Evolutionary conservation across 2,888 invertebrate species (phyloP).

Genomic region (Mesoligia furuncula): DNA sequence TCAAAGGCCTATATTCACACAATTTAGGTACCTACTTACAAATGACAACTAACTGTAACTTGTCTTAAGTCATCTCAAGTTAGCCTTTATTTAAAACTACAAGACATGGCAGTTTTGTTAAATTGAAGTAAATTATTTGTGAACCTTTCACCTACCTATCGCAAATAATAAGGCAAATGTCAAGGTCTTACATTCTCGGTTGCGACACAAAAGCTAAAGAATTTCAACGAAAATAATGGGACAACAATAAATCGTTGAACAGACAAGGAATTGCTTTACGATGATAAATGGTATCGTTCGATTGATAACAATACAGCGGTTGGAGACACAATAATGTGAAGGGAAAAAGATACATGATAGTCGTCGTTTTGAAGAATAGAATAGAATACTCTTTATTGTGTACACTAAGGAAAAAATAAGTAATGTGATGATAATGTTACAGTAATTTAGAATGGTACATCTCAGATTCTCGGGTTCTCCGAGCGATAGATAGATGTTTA

Average conservation of each 20-base stretch:
- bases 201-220: conserved; percentile 5
- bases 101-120: conserved; percentile 14
- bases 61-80: neutral
- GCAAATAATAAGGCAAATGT: conserved; percentile 12
- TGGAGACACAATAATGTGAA: conserved; percentile 3
- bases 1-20: neutral
- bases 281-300: conserved; percentile 15
- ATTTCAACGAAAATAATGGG: conserved; percentile 38
- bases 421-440: neutral
- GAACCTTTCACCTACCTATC: conserved; percentile 17
- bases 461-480: neutral
- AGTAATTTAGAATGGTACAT: neutral
- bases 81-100: conserved; percentile 16
- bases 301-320: conserved; percentile 9
- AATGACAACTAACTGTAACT: neutral
- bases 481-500: neutral
- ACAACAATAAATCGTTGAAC: conserved; percentile 31
- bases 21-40: neutral
- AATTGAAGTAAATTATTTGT: conserved; percentile 25
- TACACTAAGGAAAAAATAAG: neutral
- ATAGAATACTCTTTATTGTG: too few species aligned
- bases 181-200: conserved; percentile 13
- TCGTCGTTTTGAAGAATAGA: neutral
- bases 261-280: conserved; percentile 10
- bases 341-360: neutral